These are phyloP conservation scores for Masticophis lateralis DNA, from an alignment of 2,797 vertebrate genomes.

Conservation along the genomic window DNA sequence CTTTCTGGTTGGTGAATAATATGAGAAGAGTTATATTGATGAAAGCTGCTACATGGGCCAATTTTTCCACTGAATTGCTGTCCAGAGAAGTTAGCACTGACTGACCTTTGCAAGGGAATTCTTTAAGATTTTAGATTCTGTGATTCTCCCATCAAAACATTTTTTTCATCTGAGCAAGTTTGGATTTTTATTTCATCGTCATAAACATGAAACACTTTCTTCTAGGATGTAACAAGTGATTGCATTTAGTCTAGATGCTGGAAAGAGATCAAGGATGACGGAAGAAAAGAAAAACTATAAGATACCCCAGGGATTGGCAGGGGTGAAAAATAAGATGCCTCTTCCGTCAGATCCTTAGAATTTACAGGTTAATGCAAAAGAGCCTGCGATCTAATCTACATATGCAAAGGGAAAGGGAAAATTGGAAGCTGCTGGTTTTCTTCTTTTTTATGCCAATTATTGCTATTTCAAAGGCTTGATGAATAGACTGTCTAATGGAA, in stretches of 20 bases:
- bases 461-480: conserved; percentile 13
- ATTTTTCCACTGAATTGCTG: not conserved
- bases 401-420: conserved; percentile 13
- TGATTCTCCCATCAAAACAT: not conserved
- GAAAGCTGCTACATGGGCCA: not conserved
- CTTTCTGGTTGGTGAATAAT: not conserved
- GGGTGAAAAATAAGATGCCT: not conserved
- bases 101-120: not conserved
- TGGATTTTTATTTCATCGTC: not conserved
- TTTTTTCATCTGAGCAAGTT: not conserved
- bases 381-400: not conserved
- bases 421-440: not conserved
- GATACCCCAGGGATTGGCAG: not conserved
- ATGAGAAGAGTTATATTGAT: not conserved
- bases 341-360: not conserved
- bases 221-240: not conserved
- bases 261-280: not conserved
- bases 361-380: not conserved
- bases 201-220: not conserved
- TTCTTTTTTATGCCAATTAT: conserved; percentile 22
- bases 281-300: not conserved
- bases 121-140: not conserved
- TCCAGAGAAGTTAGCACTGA: not conserved
- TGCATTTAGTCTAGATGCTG: not conserved
- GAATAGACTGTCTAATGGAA: conserved; percentile 7